Evolutionary conservation across 1,140 invertebrate genomes (phyloP), one percentile per base, ranked within the genome.

Genomic region (Tetragnatha versicolor): DNA sequence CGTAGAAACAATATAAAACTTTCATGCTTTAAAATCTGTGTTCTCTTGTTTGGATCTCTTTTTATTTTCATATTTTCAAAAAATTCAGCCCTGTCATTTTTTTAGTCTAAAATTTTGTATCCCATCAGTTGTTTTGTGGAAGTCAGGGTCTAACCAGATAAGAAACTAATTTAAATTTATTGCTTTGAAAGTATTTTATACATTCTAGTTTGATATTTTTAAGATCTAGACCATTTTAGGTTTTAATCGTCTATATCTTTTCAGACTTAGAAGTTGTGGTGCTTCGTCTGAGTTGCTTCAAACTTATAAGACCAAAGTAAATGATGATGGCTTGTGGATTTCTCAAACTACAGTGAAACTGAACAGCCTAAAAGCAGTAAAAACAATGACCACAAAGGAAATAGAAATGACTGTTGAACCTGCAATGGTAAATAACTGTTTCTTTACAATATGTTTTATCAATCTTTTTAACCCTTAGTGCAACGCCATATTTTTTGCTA

Each of bases 321-420:
- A 93, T 83, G 91, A 91, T 79, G 95, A 97, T 84, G 92, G 94
- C 82, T 91, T 92, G 82, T 97, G 94, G 90, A 90, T 96, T 49
- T 93, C 95, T 82, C 93, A 92, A 75, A 91, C 91, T 7, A 93
- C 93, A 82, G 87, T 86, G 35, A 92, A 92, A 84, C 88, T 94
- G 5, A 92, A 93, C 82, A 85, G 81, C 47, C 25, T 81, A 47
- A 80, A 80, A 70, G 63, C 61, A 9, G 58, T 81, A 7, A 80
- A 80, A 47, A 70, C 49, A 47, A 55, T 80, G 49, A 75, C 79
- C 22, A 66, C 69, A 45, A 73, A 80, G 68, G 79, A 80, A 75
- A 63, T 70, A 47, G 79, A 80, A 81, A 39, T 70, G 83, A 89
- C 92, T 81, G 86, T 93, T 58, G 92, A 95, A 85, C 90, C 91